Evolutionary conservation across 1,140 invertebrate genomes (phyloP), one percentile per base, ranked within the genome.

Genomic region (Drosophila rufa): DNA sequence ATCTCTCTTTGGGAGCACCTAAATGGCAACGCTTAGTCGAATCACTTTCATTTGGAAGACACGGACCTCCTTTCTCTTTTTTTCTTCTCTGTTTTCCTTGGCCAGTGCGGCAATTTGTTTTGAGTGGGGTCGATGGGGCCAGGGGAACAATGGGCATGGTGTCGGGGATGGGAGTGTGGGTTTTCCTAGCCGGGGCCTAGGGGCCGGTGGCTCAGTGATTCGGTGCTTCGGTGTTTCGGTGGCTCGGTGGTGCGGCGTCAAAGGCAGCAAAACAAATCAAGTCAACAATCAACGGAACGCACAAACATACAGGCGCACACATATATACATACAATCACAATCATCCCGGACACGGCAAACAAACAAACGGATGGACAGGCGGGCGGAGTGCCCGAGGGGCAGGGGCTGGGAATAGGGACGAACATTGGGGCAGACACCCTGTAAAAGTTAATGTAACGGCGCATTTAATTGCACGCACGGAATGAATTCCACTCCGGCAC

Each of bases 191-290:
- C 22, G 48, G 30, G 22, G 36, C 53, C 53, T 40, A 56, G 62
- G 42, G 48, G 66, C 33, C n/a, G 59, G 38, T 57, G 55, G 38
- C 22, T 47, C 46, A 22, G 46, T 22, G 46, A 47, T 27, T 30
- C 55, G 19, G 33, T 55, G 60, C 33, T 30, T 53, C 48, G 30
- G 25, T 27, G 25, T 6, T 25, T 30, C 55, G 19, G 33, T 55
- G 60, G 60, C 19, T 55, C 48, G 30, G 42, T 46, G 66, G 66
- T 45, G 73, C 40, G 56, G 79, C 80, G 77, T 80, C 71, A 89
- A 89, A 80, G 80, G 84, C 84, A 89, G 78, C 81, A 90, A 90
- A 90, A 90, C 85, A 90, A 90, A 90, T 90, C 85, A 91, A 91
- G 89, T 91, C 89, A 91, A 91, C 89, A 91, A 91, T 91, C 89